Percentiles rank a stretch among this genome's conserved stretches.
phyloP scores from a whole-genome alignment of 2,113 vertebrate genomes.

The Pagrus major region DNA sequence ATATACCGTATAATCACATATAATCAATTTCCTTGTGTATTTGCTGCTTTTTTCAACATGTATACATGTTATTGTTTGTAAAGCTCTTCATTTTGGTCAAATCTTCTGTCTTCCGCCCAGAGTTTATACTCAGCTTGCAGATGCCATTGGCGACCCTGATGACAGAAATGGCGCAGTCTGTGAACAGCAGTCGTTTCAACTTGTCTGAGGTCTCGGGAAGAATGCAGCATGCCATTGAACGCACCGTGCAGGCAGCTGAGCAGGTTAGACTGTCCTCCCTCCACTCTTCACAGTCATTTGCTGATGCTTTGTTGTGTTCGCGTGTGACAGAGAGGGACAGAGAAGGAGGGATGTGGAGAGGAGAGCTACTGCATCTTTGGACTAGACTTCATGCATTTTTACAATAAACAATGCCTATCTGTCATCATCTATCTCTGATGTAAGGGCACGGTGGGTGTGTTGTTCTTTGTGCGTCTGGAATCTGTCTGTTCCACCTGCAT shows the following conservation, averaged over 20 bases:
- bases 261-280: constrained; percentile 80
- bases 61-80: not conserved
- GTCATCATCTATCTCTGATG: not conserved
- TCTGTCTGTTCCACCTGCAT: not conserved
- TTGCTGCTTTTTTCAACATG: not conserved
- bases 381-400: not conserved
- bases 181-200: constrained; percentile 64
- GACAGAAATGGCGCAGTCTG: constrained; percentile 35
- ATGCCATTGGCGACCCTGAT: constrained; percentile 66
- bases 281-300: not conserved
- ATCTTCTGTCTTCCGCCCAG: constrained; percentile 52
- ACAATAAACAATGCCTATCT: not conserved
- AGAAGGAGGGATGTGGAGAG: too few relatives aligned
- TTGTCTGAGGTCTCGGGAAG: constrained; percentile 35
- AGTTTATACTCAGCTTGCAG: constrained; percentile 67
- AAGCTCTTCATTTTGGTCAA: not conserved
- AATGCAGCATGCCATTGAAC: constrained; percentile 62
- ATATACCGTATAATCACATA: not conserved
- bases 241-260: constrained; percentile 57
- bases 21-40: not conserved
- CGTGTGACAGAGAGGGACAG: not conserved
- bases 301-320: not conserved
- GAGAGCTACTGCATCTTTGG: not conserved
- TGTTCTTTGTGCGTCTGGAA: not conserved
- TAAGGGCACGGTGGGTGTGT: not conserved